A percentile compares a stretch with the other conserved stretches of the same genome.
These are phyloP conservation scores for Anisognathus igniventris DNA, from an alignment of 2,797 vertebrate species.

Conservation along the genomic window DNA sequence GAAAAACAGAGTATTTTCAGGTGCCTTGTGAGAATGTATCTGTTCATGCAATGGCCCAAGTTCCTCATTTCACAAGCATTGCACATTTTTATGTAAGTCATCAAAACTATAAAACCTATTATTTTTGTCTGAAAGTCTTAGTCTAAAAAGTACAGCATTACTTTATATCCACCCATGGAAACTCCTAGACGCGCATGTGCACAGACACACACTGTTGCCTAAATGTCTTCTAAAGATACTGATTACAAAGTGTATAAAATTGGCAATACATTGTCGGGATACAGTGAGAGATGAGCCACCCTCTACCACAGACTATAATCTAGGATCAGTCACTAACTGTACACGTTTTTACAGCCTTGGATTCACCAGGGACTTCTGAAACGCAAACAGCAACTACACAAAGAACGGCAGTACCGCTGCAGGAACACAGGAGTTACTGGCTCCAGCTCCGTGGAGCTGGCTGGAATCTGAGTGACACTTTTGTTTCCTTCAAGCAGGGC, in stretches of 20 bases:
- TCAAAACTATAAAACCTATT: slow-evolving; percentile 37
- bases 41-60: slow-evolving; percentile 46
- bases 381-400: slow-evolving; percentile 45
- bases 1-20: not conserved
- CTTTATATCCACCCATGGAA: slow-evolving; percentile 32
- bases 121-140: slow-evolving; percentile 23
- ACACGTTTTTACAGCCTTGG: slow-evolving; percentile 55
- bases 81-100: slow-evolving; percentile 34
- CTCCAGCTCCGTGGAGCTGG: not conserved
- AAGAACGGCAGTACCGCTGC: slow-evolving; percentile 1
- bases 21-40: slow-evolving; percentile 10
- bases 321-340: slow-evolving; percentile 64
- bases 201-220: slow-evolving; percentile 44
- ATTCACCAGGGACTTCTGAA: slow-evolving; percentile 24
- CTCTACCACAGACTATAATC: slow-evolving; percentile 60
- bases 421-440: not conserved
- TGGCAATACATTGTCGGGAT: slow-evolving; percentile 48
- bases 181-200: slow-evolving; percentile 15
- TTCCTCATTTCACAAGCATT: slow-evolving; percentile 35
- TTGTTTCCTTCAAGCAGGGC: not conserved
- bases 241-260: slow-evolving; percentile 71
- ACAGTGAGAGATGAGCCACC: slow-evolving; percentile 59
- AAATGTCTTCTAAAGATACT: slow-evolving; percentile 69
- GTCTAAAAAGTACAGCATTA: slow-evolving; percentile 58
- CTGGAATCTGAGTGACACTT: not conserved